These are phyloP conservation scores for Siderastrea radians DNA, from an alignment of 92 coral and sea anemone species.

Conservation along the genomic window DNA sequence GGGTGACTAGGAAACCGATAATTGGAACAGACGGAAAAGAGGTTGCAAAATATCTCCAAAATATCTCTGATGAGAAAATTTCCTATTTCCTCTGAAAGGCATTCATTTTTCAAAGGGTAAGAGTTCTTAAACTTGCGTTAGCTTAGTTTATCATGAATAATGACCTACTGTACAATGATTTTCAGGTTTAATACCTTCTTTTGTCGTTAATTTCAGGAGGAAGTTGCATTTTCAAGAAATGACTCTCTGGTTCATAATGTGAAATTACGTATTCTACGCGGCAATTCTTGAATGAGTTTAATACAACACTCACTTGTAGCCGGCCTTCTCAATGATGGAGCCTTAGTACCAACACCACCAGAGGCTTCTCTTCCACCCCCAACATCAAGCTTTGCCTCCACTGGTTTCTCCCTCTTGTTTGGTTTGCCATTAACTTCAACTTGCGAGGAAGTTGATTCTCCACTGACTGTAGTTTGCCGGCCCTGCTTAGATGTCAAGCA, in stretches of 20 bases:
- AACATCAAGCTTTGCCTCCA: not conserved
- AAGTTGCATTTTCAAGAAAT: not conserved
- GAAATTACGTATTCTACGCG: not conserved
- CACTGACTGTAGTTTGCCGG: not conserved
- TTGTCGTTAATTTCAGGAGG: too few relatives aligned
- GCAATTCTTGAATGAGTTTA: not conserved
- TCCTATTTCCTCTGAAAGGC: too few relatives aligned
- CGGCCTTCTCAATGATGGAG: constrained; percentile 33
- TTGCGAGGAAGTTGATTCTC: not conserved
- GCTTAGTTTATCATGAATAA: not conserved
- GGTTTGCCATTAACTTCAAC: not conserved
- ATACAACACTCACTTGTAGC: constrained; percentile 17
- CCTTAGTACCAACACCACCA: not conserved
- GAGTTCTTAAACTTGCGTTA: not conserved
- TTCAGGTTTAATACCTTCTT: too few relatives aligned
- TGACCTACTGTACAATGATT: too few relatives aligned
- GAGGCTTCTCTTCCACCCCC: not conserved
- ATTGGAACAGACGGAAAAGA: too few relatives aligned
- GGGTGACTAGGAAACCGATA: too few relatives aligned
- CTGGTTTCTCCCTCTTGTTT: not conserved
- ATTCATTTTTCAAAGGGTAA: not conserved
- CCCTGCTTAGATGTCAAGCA: not conserved
- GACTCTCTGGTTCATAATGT: not conserved
- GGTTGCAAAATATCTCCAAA: too few relatives aligned
- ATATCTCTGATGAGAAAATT: too few relatives aligned